phyloP scores from a whole-genome alignment of 1,140 invertebrate species.

The Oedothorax gibbosus region DNA sequence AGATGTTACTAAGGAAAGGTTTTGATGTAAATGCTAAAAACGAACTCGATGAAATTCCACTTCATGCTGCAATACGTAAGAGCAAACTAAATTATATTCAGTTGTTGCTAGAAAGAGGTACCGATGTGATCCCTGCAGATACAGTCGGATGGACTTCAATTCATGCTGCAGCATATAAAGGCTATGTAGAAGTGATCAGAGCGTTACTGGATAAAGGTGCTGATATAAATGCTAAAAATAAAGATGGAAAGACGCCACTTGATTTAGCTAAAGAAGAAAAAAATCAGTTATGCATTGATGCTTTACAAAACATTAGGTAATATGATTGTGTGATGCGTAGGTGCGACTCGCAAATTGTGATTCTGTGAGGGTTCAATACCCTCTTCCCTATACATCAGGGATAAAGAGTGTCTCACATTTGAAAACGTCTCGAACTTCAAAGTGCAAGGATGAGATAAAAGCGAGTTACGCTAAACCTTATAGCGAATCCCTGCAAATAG shows the following conservation, averaged over 20 bases:
- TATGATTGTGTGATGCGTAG: no score
- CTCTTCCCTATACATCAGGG: no score
- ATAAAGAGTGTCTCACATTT: no score
- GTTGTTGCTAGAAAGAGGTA: not conserved
- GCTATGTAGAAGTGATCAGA: not conserved
- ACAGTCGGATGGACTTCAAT: not conserved
- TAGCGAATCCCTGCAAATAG: no score
- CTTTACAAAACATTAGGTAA: no score
- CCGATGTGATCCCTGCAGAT: not conserved
- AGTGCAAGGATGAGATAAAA: no score
- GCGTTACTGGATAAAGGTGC: not conserved
- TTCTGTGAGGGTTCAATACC: no score
- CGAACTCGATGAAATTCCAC: not conserved
- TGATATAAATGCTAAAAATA: not conserved
- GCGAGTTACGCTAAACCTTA: no score
- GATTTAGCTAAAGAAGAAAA: no score
- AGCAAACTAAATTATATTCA: not conserved
- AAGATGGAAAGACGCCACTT: not conserved
- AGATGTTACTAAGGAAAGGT: not conserved
- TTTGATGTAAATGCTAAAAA: not conserved
- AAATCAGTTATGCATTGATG: no score
- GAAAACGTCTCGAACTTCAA: no score
- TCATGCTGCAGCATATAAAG: not conserved
- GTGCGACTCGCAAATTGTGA: no score
- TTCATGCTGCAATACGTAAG: not conserved